Evolutionary conservation across 1,140 invertebrate species (phyloP).

Genomic region (Rhysida immarginata): DNA sequence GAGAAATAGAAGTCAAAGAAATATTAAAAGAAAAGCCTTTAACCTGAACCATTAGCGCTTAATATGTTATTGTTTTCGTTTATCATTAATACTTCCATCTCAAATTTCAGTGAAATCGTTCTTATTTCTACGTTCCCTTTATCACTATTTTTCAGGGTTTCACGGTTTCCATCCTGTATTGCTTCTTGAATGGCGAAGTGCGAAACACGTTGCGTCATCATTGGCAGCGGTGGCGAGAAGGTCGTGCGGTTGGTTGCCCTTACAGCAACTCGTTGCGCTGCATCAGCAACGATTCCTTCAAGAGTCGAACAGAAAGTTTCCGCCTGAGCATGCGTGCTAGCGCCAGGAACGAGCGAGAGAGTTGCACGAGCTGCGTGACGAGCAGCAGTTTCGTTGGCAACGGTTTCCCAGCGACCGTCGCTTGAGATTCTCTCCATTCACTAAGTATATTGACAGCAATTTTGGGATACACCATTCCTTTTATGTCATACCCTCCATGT

Average conservation of each 20-base stretch:
- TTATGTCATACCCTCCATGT: no score
- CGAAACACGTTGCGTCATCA: conserved; percentile 66
- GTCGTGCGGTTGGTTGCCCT: not conserved
- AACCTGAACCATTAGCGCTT: no score
- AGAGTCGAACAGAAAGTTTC: conserved; percentile 62
- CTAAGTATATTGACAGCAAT: no score
- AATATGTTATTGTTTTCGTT: no score
- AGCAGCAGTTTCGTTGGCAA: conserved; percentile 1
- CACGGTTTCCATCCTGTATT: conserved; percentile 72
- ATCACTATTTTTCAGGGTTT: conserved; percentile 47
- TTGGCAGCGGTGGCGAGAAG: conserved; percentile 52
- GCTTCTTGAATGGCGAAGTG: conserved; percentile 84
- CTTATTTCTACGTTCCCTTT: conserved; percentile 13
- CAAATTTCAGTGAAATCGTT: not conserved
- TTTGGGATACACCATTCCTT: no score
- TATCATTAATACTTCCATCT: no score
- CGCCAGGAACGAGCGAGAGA: not conserved
- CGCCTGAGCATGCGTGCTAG: conserved; percentile 35
- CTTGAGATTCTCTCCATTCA: no score
- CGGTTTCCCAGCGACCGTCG: no score
- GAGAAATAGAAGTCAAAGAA: no score
- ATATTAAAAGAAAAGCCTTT: no score
- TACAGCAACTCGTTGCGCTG: not conserved
- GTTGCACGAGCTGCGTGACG: conserved; percentile 1
- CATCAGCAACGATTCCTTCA: conserved; percentile 50